Percentiles rank a stretch among this genome's conserved stretches.
These are phyloP conservation scores for Conus ventricosus DNA, from an alignment of 1,140 invertebrate species.

Conservation along the genomic window DNA sequence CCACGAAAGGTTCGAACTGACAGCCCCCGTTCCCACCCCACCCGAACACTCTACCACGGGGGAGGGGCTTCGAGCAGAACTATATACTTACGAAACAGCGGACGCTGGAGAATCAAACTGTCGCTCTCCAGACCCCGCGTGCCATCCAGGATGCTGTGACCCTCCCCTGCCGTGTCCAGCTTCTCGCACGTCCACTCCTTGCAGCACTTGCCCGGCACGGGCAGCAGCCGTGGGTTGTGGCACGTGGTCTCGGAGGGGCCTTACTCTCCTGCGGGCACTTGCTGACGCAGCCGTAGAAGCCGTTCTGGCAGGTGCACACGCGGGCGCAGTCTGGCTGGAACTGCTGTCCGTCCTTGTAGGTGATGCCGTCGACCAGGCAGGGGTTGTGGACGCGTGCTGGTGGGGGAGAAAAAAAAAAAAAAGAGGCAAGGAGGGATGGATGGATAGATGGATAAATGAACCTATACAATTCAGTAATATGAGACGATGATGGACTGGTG, in stretches of 20 bases:
- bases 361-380: conserved; percentile 78
- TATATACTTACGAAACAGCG: conserved; percentile 38
- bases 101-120: conserved; percentile 36
- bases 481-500: no score
- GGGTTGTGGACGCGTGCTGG: conserved; percentile 59
- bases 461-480: not conserved
- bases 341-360: conserved; percentile 81
- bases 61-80: not conserved
- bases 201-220: conserved; percentile 82
- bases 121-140: conserved; percentile 38
- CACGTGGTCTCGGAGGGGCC: conserved; percentile 75
- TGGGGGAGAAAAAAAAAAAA: not conserved
- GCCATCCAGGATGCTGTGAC: not conserved
- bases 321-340: conserved; percentile 82
- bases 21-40: no score
- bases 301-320: conserved; percentile 82
- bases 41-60: no score
- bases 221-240: conserved; percentile 79
- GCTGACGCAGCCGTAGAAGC: conserved; percentile 84
- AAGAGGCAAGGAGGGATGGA: not conserved
- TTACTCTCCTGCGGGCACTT: conserved; percentile 84
- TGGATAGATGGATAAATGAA: conserved; percentile 4
- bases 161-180: conserved; percentile 32
- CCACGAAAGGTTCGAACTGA: no score
- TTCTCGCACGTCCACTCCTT: conserved; percentile 82